Evolutionary conservation across 2,797 vertebrate genomes (phyloP).

Genomic region (Aeoliscus strigatus): DNA sequence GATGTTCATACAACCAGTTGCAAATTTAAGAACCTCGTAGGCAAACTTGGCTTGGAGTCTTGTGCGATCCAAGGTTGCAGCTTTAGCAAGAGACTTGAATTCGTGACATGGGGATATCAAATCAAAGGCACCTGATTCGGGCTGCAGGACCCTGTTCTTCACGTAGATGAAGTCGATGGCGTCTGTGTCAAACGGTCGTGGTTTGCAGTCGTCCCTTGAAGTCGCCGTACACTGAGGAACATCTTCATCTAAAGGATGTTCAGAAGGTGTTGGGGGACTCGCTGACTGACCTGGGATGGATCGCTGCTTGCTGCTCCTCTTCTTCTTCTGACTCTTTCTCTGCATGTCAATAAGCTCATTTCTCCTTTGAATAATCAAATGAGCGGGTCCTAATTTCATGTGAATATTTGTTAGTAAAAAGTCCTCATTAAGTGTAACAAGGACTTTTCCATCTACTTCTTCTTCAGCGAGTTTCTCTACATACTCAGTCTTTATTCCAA

Average conservation of each 20-base stretch:
- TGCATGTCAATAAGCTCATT: conserved; percentile 57
- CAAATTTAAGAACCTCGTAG: conserved; percentile 78
- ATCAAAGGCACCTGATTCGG: conserved; percentile 77
- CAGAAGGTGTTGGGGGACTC: rapidly evolving
- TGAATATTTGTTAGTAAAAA: conserved; percentile 66
- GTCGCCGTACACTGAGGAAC: too few relatives aligned
- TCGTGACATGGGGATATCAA: conserved; percentile 80
- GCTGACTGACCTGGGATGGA: too few relatives aligned
- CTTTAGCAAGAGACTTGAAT: conserved; percentile 76
- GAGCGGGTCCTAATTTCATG: conserved; percentile 78
- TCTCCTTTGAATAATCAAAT: conserved; percentile 71
- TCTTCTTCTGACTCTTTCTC: conserved; percentile 14
- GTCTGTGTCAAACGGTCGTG: conserved; percentile 71
- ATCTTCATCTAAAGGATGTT: too few relatives aligned
- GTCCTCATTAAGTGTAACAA: conserved; percentile 62
- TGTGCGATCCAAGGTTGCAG: conserved; percentile 61
- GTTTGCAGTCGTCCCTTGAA: conserved; percentile 64
- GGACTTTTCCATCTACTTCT: conserved; percentile 73
- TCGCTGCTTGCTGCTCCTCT: background rate
- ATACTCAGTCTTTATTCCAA: conserved; percentile 71
- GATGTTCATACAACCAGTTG: conserved; percentile 80
- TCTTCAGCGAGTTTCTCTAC: conserved; percentile 64
- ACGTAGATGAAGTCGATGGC: conserved; percentile 70
- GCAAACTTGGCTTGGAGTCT: conserved; percentile 79
- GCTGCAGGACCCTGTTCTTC: conserved; percentile 72